Conservation (phyloP, 2,113 vertebrate species). For the Apteryx mantelli region DNA sequence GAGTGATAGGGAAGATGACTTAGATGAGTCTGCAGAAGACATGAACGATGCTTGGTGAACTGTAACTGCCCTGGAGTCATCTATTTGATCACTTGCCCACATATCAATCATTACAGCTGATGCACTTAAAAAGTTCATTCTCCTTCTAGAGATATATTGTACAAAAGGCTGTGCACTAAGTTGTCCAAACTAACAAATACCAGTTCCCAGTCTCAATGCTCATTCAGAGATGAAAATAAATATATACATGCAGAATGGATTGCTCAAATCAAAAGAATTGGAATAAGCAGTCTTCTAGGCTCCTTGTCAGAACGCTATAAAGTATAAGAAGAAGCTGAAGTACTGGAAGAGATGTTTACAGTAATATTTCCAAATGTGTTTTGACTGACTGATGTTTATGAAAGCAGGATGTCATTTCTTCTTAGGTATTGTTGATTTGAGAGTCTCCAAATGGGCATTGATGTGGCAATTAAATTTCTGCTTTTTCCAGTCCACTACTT, state of each 20-base stretch:
- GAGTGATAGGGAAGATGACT: not conserved
- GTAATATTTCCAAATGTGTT: not conserved
- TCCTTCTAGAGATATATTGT: not conserved
- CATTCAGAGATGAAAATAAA: not conserved
- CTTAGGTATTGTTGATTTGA: not conserved
- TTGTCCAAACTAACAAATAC: not conserved
- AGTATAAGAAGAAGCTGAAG: not conserved
- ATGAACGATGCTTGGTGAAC: constrained; percentile 6
- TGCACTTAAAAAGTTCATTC: not conserved
- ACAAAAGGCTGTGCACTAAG: not conserved
- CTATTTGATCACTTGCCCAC: not conserved
- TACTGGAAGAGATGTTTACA: not conserved
- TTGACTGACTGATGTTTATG: not conserved
- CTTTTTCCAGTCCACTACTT: not conserved
- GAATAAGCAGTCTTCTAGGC: not conserved
- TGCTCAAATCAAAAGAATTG: not conserved
- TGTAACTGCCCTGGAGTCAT: not conserved
- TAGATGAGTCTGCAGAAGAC: not conserved
- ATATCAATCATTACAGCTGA: not conserved
- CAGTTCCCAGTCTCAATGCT: not conserved
- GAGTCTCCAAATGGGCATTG: not conserved
- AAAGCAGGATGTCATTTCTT: not conserved
- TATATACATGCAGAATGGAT: not conserved
- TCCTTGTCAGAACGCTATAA: not conserved
- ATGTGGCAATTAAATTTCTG: not conserved